Base-by-base conservation (phyloP, 2,888 invertebrate genomes). In the Trichogramma dendrolimi region DNA sequence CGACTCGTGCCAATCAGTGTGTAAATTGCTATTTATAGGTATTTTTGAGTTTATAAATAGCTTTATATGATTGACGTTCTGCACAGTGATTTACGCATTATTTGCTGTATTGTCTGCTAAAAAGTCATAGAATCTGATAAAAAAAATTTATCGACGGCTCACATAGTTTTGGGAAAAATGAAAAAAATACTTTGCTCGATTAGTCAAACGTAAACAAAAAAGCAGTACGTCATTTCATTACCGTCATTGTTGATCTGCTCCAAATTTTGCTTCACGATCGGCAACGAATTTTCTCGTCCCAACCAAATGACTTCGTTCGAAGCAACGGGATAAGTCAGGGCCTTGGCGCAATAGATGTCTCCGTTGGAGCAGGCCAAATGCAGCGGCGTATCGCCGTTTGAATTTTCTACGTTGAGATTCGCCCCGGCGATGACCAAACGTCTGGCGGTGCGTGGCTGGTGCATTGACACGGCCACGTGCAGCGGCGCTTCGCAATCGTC, bases 161-260 rank as follows among this genome's bases (percentile, higher is more conserved):
- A 27, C 3, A 27, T 27, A 27, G 27, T 27, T 27, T 27, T 27
- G 27, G 27, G 27, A 27, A 27, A 27, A 27, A 7, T 27, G 27
- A 27, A 2, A 27, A 27, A 27, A 27, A 27, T 27, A 27, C 27
- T 27, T 27, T 3, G 27, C 3, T 27, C 27, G 27, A 27, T 27
- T 2, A 27, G 27, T 27, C 27, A 27, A 27, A 27, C 27, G 27
- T 27, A 27, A 27, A 27, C 27, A 27, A 27, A 27, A 27, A 27
- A 27, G 27, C 27, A 27, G 27, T 2, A 27, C 27, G 27, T 27
- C 27, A 27, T 27, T 27, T 27, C 27, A 27, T 87, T 77, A 94
- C 94, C 94, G 79, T 89, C 86, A 79, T 91, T 92, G 78, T 94
- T 94, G 80, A 87, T 87, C 77, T 90, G 88, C 77, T 94, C 89